Conservation (phyloP, 1,140 invertebrate species). For the Neelides sp. region DNA sequence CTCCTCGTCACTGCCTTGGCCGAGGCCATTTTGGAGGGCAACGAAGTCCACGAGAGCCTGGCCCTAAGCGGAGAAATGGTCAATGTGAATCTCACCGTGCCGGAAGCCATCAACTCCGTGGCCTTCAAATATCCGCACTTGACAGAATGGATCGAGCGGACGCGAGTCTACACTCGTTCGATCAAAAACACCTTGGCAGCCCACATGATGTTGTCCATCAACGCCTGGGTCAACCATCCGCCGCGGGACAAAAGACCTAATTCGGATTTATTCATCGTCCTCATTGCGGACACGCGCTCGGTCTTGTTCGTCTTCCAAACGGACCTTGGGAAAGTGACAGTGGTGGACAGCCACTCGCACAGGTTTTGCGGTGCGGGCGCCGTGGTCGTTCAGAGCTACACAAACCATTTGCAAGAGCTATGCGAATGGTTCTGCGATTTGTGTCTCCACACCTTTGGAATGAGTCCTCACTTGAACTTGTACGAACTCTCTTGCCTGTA, state of each 20-base stretch:
- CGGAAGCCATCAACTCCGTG: constrained; percentile 28
- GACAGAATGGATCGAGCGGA: constrained; percentile 22
- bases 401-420: constrained; percentile 22
- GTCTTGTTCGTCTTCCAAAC: constrained; percentile 31
- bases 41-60: constrained; percentile 31
- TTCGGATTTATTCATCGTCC: constrained; percentile 27
- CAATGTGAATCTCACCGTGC: constrained; percentile 30
- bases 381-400: constrained; percentile 26
- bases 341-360: constrained; percentile 31
- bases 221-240: constrained; percentile 25
- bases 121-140: constrained; percentile 22
- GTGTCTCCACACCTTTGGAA: constrained; percentile 4
- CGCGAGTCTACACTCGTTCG: not conserved
- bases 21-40: constrained; percentile 32
- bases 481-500: constrained; percentile 7
- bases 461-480: not conserved
- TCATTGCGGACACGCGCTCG: constrained; percentile 28
- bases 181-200: constrained; percentile 24
- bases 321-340: constrained; percentile 21
- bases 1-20: constrained; percentile 29
- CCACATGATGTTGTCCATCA: constrained; percentile 16
- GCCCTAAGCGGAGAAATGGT: constrained; percentile 7
- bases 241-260: constrained; percentile 16
- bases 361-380: constrained; percentile 16
- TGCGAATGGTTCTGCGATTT: constrained; percentile 27